These are phyloP conservation scores for Zenarchopterus dispar DNA, from an alignment of 2,797 vertebrate genomes.

Conservation along the genomic window DNA sequence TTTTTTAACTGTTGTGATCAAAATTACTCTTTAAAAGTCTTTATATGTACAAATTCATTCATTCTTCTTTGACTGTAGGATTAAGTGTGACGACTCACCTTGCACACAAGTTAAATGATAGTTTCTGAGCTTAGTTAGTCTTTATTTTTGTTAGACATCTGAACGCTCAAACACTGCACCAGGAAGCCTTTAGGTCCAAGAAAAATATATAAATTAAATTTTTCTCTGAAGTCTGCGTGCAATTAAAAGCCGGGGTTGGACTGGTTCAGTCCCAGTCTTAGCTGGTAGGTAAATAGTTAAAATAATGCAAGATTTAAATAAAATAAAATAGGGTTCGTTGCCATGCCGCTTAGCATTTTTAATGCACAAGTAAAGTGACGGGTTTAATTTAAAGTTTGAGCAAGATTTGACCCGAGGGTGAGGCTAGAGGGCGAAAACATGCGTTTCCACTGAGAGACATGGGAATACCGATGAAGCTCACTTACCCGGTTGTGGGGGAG, in stretches of 20 bases:
- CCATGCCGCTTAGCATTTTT: conserved; percentile 38
- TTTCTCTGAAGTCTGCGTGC: conserved; percentile 33
- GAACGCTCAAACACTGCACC: not conserved
- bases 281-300: conserved; percentile 4
- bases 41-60: too few species aligned
- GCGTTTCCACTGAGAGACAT: conserved; percentile 53
- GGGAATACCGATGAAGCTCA: conserved; percentile 56
- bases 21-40: not conserved
- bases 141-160: conserved; percentile 3
- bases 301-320: not conserved
- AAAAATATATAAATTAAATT: not conserved
- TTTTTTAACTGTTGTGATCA: not conserved
- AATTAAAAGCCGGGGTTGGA: conserved; percentile 11
- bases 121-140: not conserved
- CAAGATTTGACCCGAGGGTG: conserved; percentile 25
- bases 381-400: conserved; percentile 8
- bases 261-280: conserved; percentile 29
- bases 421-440: conserved; percentile 39
- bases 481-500: conserved; percentile 76
- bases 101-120: conserved; percentile 23
- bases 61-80: conserved; percentile 1
- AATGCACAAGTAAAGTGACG: conserved; percentile 9
- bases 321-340: not conserved
- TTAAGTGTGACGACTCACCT: conserved; percentile 48
- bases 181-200: not conserved